Conservation (phyloP, 2,888 invertebrate genomes). For the Zaprionus obscuricornis region DNA sequence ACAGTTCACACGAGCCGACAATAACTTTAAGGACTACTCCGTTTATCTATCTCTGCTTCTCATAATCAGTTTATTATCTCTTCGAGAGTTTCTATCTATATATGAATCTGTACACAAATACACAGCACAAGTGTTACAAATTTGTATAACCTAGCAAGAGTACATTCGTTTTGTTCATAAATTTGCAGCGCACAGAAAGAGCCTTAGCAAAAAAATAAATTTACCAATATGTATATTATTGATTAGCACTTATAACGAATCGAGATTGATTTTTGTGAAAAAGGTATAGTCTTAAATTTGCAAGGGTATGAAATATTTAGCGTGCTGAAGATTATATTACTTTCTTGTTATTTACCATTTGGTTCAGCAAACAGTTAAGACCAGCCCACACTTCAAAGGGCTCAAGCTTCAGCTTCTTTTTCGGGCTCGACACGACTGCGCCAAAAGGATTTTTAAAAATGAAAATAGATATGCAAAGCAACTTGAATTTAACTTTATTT, state of each 20-base stretch:
- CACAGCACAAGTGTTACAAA: constrained; percentile 8
- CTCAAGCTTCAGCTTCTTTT: constrained; percentile 41
- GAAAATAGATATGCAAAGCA: constrained; percentile 62
- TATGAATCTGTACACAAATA: neutral
- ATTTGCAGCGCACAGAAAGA: too few relatives aligned
- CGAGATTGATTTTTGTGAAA: too few relatives aligned
- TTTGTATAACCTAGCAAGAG: too few relatives aligned
- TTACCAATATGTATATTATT: too few relatives aligned
- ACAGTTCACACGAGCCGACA: constrained; percentile 64
- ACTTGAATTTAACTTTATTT: constrained; percentile 82
- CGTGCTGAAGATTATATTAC: too few relatives aligned
- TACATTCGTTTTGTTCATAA: too few relatives aligned
- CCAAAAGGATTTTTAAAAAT: constrained; percentile 1
- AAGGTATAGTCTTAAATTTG: too few relatives aligned
- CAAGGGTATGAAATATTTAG: too few relatives aligned
- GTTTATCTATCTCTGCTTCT: constrained; percentile 54
- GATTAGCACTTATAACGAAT: too few relatives aligned
- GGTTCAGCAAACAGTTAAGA: constrained; percentile 30
- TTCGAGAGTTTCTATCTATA: too few relatives aligned
- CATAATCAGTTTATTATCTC: constrained; percentile 74
- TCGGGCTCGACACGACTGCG: constrained; percentile 15
- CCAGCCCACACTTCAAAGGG: constrained; percentile 62
- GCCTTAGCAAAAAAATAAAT: too few relatives aligned
- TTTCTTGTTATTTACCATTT: constrained; percentile 18
- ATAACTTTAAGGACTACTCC: constrained; percentile 17